Evolutionary conservation across 2,113 vertebrate genomes (phyloP).

Genomic region (Myrmecobius fasciatus): DNA sequence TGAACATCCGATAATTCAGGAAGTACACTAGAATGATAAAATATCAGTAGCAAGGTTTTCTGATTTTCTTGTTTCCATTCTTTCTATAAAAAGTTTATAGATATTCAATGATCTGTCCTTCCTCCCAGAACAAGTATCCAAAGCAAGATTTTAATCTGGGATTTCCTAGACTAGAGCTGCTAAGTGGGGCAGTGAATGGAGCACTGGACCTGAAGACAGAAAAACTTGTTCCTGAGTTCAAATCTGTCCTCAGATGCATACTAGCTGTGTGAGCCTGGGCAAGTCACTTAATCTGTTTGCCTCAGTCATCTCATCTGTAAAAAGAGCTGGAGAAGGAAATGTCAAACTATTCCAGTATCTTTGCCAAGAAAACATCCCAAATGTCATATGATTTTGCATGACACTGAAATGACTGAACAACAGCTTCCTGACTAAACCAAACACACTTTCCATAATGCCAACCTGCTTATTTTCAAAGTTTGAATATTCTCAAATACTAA

Average conservation of each 20-base stretch:
- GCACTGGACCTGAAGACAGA: not conserved
- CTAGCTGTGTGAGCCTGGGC: not conserved
- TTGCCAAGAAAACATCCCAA: not conserved
- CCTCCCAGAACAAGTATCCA: not conserved
- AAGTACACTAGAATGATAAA: not conserved
- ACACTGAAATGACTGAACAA: not conserved
- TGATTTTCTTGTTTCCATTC: not conserved
- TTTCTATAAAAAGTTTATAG: not conserved
- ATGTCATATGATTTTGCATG: not conserved
- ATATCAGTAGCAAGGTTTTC: not conserved
- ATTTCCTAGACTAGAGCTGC: not conserved
- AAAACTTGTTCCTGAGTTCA: not conserved
- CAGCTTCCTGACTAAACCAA: not conserved
- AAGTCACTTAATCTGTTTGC: not conserved
- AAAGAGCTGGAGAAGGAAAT: not conserved
- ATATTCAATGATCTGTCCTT: not conserved
- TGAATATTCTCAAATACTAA: slow-evolving; percentile 34
- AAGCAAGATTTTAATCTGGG: not conserved
- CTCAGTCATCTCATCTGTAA: not conserved
- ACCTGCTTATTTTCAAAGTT: not conserved
- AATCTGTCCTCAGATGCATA: not conserved
- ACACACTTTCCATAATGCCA: not conserved
- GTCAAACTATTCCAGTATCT: not conserved
- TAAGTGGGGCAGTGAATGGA: not conserved
- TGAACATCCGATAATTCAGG: not conserved